These are phyloP conservation scores for Neostethus bicornis DNA, from an alignment of 2,797 vertebrate genomes.

Conservation along the genomic window DNA sequence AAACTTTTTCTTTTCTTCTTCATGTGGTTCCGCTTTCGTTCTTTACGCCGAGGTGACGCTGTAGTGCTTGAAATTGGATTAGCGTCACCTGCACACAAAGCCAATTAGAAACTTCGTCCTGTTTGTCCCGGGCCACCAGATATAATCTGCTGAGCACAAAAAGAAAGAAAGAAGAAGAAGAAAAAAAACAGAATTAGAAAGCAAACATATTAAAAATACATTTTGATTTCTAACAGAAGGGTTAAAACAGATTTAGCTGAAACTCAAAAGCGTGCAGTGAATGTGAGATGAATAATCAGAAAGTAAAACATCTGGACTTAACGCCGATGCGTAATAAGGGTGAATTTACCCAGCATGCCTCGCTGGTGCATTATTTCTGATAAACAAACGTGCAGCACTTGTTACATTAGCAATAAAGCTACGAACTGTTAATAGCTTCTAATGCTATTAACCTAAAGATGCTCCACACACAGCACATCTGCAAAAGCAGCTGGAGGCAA, in stretches of 20 bases:
- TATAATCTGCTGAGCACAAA: slow-evolving; percentile 84
- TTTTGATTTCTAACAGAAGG: not conserved
- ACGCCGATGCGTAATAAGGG: slow-evolving; percentile 17
- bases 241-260: slow-evolving; percentile 5
- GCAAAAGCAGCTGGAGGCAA: slow-evolving; percentile 26
- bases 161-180: slow-evolving; percentile 29
- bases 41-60: slow-evolving; percentile 80
- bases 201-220: not conserved
- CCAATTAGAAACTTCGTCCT: slow-evolving; percentile 94
- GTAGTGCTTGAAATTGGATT: slow-evolving; percentile 90
- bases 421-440: not conserved
- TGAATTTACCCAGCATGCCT: not conserved
- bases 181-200: slow-evolving; percentile 41
- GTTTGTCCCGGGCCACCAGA: slow-evolving; percentile 94
- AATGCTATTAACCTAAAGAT: slow-evolving; percentile 9
- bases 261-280: not conserved
- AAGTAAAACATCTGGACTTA: slow-evolving; percentile 19
- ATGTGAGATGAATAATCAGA: slow-evolving; percentile 3
- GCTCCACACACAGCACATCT: slow-evolving; percentile 17
- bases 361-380: not conserved
- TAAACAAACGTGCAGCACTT: not conserved
- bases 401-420: slow-evolving; percentile 16
- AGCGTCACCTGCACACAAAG: slow-evolving; percentile 92
- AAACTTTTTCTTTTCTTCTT: slow-evolving; percentile 83
- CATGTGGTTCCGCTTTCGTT: slow-evolving; percentile 84